These are phyloP conservation scores for Lepilemur ruficaudatus DNA, from an alignment of 2,797 vertebrate species.

Conservation along the genomic window DNA sequence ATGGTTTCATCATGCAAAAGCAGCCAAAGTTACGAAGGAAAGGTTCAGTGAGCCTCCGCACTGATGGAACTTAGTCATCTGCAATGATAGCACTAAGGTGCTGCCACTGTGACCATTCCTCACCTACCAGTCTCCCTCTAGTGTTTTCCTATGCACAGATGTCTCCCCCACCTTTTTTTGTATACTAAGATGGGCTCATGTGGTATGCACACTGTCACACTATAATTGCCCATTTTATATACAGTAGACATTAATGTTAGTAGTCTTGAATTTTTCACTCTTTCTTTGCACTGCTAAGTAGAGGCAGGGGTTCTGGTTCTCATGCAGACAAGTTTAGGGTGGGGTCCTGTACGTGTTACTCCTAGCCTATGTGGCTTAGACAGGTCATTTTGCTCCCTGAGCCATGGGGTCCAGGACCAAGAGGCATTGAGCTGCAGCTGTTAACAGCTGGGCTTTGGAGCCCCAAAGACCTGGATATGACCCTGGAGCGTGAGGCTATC, in stretches of 20 bases:
- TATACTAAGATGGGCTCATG: not conserved
- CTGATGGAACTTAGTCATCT: not conserved
- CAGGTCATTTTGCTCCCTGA: not conserved
- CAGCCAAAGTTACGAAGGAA: not conserved
- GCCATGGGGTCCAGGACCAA: not conserved
- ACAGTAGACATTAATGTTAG: not conserved
- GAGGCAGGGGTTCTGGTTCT: not conserved
- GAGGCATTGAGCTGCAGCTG: too few relatives aligned
- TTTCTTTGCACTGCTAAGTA: not conserved
- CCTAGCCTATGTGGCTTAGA: not conserved
- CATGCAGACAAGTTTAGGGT: not conserved
- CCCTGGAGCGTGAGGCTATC: not conserved
- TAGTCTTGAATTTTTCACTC: not conserved
- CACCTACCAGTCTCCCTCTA: not conserved
- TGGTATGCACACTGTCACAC: not conserved
- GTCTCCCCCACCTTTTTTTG: not conserved
- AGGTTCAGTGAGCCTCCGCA: not conserved
- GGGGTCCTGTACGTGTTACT: not conserved
- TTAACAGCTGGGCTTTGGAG: not conserved
- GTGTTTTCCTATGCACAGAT: not conserved
- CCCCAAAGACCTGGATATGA: not conserved
- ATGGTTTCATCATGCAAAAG: not conserved
- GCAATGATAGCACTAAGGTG: not conserved
- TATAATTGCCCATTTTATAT: not conserved
- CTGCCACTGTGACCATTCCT: too few relatives aligned